Conservation (phyloP, 2,888 invertebrate species). For the Chloromyia formosa region DNA sequence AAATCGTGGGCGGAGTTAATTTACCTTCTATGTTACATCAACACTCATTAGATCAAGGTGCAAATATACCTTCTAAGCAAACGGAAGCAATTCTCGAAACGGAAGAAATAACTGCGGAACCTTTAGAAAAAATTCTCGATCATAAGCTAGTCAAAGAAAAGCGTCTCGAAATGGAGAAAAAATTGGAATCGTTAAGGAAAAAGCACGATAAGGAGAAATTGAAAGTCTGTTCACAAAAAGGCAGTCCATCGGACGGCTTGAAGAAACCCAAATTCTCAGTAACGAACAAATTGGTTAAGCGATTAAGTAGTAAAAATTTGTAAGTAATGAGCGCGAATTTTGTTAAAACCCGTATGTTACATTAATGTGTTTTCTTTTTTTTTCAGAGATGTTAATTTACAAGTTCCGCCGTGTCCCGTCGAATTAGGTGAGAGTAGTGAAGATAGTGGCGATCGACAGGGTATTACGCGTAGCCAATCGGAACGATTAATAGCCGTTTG, state of each 20-base stretch:
- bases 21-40: constrained; percentile 60
- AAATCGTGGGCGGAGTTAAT: constrained; percentile 47
- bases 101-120: constrained; percentile 73
- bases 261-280: constrained; percentile 78
- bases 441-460: constrained; percentile 59
- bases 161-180: constrained; percentile 84
- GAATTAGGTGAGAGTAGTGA: constrained; percentile 65
- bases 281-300: constrained; percentile 77
- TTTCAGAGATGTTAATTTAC: constrained; percentile 61
- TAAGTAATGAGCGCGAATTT: constrained; percentile 63
- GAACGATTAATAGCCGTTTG: constrained; percentile 71
- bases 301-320: constrained; percentile 82
- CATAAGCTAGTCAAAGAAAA: constrained; percentile 86
- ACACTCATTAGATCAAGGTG: constrained; percentile 61
- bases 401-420: constrained; percentile 64
- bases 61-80: constrained; percentile 59
- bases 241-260: constrained; percentile 69
- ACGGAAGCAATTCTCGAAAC: constrained; percentile 60
- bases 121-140: constrained; percentile 80
- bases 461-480: constrained; percentile 71
- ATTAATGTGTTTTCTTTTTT: too few relatives aligned
- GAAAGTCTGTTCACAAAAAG: constrained; percentile 69
- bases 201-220: constrained; percentile 82
- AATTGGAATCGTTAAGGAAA: constrained; percentile 81
- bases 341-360: not conserved